Base-by-base conservation (phyloP, 2,888 invertebrate species). In the Drosophila quasianomalipes region DNA sequence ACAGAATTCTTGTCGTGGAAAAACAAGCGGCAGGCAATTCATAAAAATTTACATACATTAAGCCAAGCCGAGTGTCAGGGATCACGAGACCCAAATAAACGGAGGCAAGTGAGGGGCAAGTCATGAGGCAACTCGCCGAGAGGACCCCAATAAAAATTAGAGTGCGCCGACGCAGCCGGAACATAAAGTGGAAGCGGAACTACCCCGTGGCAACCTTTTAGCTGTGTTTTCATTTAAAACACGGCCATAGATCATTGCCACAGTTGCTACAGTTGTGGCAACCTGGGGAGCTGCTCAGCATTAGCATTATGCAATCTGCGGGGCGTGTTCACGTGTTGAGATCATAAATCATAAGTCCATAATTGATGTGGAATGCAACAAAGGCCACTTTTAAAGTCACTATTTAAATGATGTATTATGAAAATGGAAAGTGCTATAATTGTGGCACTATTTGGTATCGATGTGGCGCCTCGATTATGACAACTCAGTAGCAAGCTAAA, bases 11-110 rank as follows among this genome's bases (percentile, higher is more conserved):
- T 30, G 30, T 22, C 31, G 49, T 35, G 64, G 16, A 68, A 52
- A 35, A 14, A 10, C 74, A 74, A 68, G 64, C 62, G 49, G 63
- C 70, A 65, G 72, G 62, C 89, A 89, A 89, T 87, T 87, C 88
- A 87, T 91, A 91, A 89, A 82, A 89, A 71, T 76, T 62, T 87
- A 82, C 81, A 84, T 84, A 81, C 74, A 83, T 74, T 75, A 72
- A 66, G 65, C 30, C 60, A 67, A 66, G 63, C 30, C 60, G 69
- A 63, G 73, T 63, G 64, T 73, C 74, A 67, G 83, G 77, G 68
- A 52, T 60, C 77, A 54, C 6, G 53, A 44, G 14, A 63, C 31
- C 26, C 44, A n/a, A 35, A 47, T 47, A 26, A 26, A 19, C n/a
- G n/a, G 59, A 30, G 28, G 30, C 30, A 37, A 39, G 26, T n/a